Percentiles rank a stretch among this genome's conserved stretches.
These are phyloP conservation scores for Pitangus sulphuratus DNA, from an alignment of 2,797 vertebrate genomes.

Conservation along the genomic window DNA sequence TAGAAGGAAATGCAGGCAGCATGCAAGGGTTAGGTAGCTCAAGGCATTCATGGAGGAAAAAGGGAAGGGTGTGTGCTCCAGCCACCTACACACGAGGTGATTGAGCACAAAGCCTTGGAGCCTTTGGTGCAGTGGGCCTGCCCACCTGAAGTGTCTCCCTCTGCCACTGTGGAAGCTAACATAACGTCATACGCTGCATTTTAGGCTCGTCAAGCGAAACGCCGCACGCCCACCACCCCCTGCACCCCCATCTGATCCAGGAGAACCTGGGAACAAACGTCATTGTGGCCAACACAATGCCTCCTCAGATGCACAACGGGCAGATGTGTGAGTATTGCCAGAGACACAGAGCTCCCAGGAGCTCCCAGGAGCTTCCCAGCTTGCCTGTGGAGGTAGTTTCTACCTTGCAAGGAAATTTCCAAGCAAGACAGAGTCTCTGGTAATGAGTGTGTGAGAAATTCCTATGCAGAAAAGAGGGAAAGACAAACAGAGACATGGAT, in stretches of 20 bases:
- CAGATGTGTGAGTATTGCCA: constrained; percentile 92
- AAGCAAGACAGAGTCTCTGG: not conserved
- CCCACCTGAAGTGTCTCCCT: not conserved
- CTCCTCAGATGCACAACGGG: constrained; percentile 91
- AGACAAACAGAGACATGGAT: constrained; percentile 2
- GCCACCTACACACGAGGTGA: not conserved
- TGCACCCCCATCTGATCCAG: constrained; percentile 97
- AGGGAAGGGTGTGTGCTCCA: not conserved
- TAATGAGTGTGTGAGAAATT: constrained; percentile 14
- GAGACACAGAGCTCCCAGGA: not conserved
- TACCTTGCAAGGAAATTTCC: not conserved
- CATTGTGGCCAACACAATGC: constrained; percentile 91
- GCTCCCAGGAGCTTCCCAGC: not conserved
- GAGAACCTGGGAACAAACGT: constrained; percentile 96
- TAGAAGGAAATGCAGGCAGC: not conserved
- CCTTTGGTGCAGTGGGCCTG: not conserved
- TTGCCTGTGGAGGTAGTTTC: not conserved
- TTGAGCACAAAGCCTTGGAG: not conserved
- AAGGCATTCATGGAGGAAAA: not conserved
- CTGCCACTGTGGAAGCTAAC: not conserved
- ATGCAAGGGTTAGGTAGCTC: not conserved
- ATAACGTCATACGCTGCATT: not conserved
- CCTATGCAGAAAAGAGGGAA: constrained; percentile 35
- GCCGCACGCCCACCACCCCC: constrained; percentile 90
- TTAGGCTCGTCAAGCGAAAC: constrained; percentile 93